These are phyloP conservation scores for Melanotaenia boesemani DNA, from an alignment of 2,797 vertebrate genomes.

Conservation along the genomic window DNA sequence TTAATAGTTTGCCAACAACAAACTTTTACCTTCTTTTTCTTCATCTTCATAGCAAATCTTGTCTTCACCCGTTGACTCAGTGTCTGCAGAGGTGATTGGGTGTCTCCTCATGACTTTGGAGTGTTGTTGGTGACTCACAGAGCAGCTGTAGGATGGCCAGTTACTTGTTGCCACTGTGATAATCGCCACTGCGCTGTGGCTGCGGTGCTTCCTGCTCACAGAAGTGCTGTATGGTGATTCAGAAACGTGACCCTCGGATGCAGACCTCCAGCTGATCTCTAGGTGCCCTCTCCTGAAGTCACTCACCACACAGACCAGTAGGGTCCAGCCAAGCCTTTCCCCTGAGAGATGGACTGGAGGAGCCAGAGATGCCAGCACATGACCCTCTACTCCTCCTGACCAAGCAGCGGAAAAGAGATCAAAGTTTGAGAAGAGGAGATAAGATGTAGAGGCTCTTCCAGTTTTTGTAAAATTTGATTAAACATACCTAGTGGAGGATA, in stretches of 20 bases:
- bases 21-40: conserved; percentile 53
- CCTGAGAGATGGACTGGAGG: conserved; percentile 81
- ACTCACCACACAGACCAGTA: conserved; percentile 83
- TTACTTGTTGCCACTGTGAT: conserved; percentile 75
- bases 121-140: conserved; percentile 69
- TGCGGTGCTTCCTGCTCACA: conserved; percentile 46
- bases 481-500: neutral
- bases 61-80: conserved; percentile 36
- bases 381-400: conserved; percentile 61
- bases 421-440: neutral
- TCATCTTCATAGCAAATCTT: conserved; percentile 42
- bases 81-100: conserved; percentile 55
- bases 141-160: conserved; percentile 81
- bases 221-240: conserved; percentile 43
- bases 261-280: conserved; percentile 79
- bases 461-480: neutral
- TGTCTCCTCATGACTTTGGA: conserved; percentile 50
- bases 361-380: conserved; percentile 72
- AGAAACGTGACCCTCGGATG: conserved; percentile 37
- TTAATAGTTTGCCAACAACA: neutral
- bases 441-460: neutral
- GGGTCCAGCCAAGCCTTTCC: conserved; percentile 75
- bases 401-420: neutral
- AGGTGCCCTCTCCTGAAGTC: conserved; percentile 75
- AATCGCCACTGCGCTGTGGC: conserved; percentile 60